Evolutionary conservation across 2,113 vertebrate genomes (phyloP), one percentile per base, ranked within the genome.

Genomic region (Ammospiza nelsoni): DNA sequence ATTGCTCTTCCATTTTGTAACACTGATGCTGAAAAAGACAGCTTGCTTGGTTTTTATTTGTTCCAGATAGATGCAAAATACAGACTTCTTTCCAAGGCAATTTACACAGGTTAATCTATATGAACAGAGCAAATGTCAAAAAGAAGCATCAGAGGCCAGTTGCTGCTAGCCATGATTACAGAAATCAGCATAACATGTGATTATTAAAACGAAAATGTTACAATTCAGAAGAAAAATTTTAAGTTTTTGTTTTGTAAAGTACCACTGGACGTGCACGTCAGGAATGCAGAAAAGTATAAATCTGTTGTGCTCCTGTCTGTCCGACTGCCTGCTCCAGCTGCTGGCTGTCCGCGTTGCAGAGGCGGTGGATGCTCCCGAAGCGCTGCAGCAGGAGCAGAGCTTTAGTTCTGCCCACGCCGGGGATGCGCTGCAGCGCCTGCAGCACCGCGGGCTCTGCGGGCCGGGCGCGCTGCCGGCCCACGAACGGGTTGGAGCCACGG

Each of bases 371-470:
- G 92, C 97, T 99, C 31, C 97, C 96, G 51, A 99, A 99, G 4
- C 27, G 97, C 59, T 98, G 97, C 33, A 99, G 98, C 9, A 99
- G 94, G 5, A 98, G 98, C 62, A 97, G 75, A 33, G 99, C 99
- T 95, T 99, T 99, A 7, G 98, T 97, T 84, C 94, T 98, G 2
- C 99, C 99, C 3, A 99, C 98, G 4, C 98, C 99, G 16, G 99
- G 99, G 46, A 99, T 98, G 57, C 96, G 98, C 87, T 98, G 99
- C 39, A 99, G 97, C 0, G 98, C 90, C 46, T 90, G 97, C 51
- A 99, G 91, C n/a, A 99, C 72, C 8, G 96, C 83, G 0, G 97
- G 85, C 58, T 99, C 99, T 5, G 96, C 67, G 16, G 97, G 93
- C 54, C 33, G 84, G 9, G 94, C 65, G 1, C 62, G 52, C 20